These are phyloP conservation scores for Zelostemma sp. DNA, from an alignment of 1,140 invertebrate genomes.

Conservation along the genomic window DNA sequence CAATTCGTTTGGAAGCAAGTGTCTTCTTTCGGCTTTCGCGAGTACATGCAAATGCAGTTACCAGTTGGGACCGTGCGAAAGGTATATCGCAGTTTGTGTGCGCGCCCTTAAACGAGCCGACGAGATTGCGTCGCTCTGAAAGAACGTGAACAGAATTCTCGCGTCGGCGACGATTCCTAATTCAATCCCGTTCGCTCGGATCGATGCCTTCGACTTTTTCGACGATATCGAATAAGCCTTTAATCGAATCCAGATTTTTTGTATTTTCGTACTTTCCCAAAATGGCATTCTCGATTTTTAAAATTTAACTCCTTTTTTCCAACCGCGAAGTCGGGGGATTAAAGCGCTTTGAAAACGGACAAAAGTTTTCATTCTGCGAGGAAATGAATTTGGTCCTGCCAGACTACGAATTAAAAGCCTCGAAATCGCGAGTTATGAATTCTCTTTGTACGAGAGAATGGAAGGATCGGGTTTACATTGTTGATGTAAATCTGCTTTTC, in stretches of 20 bases:
- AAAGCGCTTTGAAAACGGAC: slow-evolving; percentile 9
- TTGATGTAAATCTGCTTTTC: neutral
- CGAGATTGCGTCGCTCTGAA: slow-evolving; percentile 27
- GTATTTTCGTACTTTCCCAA: too few species aligned
- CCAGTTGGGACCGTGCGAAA: slow-evolving; percentile 23
- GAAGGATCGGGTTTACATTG: slow-evolving; percentile 17
- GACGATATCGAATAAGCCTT: slow-evolving; percentile 33
- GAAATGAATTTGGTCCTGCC: slow-evolving; percentile 30
- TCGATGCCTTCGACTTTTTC: slow-evolving; percentile 21
- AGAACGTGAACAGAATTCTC: slow-evolving; percentile 48
- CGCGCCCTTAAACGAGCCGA: slow-evolving; percentile 23
- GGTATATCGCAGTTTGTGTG: slow-evolving; percentile 18
- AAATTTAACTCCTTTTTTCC: too few species aligned
- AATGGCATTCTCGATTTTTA: too few species aligned
- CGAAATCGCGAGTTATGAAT: slow-evolving; percentile 34
- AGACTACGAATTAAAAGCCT: slow-evolving; percentile 42
- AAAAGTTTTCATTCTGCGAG: slow-evolving; percentile 31
- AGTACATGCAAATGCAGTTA: slow-evolving; percentile 45
- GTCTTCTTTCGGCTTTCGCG: slow-evolving; percentile 42
- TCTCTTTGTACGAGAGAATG: slow-evolving; percentile 28
- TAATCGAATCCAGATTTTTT: slow-evolving; percentile 25
- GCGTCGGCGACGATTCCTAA: slow-evolving; percentile 38
- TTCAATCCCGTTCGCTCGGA: slow-evolving; percentile 32
- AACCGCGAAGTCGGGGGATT: too few species aligned
- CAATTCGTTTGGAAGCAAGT: slow-evolving; percentile 24